Evolutionary conservation across 2,888 invertebrate species (phyloP).

Genomic region (Sabellastarte sp.): DNA sequence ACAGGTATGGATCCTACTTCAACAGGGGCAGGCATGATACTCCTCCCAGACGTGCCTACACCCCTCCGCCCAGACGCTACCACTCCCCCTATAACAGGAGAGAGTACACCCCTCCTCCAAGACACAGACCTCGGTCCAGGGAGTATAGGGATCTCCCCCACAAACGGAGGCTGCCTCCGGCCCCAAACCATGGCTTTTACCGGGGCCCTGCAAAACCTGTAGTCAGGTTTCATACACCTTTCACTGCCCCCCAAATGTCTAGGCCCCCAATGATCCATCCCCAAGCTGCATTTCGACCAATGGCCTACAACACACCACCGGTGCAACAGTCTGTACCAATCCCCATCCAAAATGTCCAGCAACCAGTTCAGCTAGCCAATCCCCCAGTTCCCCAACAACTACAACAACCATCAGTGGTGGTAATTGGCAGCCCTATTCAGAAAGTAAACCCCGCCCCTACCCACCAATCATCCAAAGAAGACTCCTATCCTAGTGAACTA

Average conservation of each 20-base stretch:
- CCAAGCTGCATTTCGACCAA: not conserved
- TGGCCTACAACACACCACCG: not conserved
- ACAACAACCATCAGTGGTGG: not conserved
- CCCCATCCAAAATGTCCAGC: not conserved
- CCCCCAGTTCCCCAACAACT: not conserved
- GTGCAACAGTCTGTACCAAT: not conserved
- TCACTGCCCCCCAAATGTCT: not conserved
- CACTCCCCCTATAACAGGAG: not conserved
- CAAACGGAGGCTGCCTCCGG: not conserved
- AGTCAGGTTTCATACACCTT: not conserved
- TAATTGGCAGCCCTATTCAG: not conserved
- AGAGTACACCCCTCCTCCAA: not conserved
- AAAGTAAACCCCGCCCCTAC: not conserved
- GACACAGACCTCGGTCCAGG: not conserved
- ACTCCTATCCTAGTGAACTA: not conserved
- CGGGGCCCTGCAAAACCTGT: not conserved
- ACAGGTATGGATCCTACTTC: not conserved
- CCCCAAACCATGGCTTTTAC: not conserved
- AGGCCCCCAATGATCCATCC: not conserved
- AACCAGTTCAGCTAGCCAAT: not conserved
- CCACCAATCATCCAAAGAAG: not conserved
- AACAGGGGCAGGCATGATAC: not conserved
- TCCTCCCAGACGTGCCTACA: conserved; percentile 2
- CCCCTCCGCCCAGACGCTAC: conserved; percentile 2
- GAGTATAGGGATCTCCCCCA: not conserved